phyloP scores from a whole-genome alignment of 2,113 vertebrate genomes.

The Bothrops jararaca region DNA sequence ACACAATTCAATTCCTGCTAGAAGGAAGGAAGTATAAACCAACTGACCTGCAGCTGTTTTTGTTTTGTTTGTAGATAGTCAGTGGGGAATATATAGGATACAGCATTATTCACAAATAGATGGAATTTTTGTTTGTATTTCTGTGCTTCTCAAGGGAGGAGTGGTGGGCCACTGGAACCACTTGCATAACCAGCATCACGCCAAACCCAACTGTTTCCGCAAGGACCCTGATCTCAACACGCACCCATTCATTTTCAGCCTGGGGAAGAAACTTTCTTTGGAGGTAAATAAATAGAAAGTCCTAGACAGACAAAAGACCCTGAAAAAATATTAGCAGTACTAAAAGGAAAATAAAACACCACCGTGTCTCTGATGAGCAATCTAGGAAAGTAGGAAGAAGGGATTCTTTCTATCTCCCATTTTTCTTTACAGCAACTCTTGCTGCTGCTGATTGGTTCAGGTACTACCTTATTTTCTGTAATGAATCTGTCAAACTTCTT shows the following conservation, averaged over 20 bases:
- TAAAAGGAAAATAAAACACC: no score
- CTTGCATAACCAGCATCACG: constrained; percentile 23
- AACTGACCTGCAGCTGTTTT: not conserved
- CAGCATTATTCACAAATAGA: not conserved
- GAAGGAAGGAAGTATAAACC: not conserved
- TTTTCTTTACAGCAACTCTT: not conserved
- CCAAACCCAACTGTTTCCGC: constrained; percentile 27
- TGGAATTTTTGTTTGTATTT: not conserved
- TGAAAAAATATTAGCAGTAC: not conserved
- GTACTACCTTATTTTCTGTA: not conserved
- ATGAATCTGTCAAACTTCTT: not conserved
- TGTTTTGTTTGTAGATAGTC: not conserved
- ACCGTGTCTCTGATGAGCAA: not conserved
- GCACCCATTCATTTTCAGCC: not conserved
- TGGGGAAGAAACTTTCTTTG: constrained; percentile 21
- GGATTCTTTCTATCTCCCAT: not conserved
- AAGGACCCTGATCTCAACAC: constrained; percentile 27
- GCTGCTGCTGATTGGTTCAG: not conserved
- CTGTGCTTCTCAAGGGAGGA: not conserved
- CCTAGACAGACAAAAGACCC: not conserved
- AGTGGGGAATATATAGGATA: not conserved
- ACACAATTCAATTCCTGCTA: not conserved
- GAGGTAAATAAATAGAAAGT: not conserved
- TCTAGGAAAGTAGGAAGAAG: not conserved
- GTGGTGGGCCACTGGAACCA: not conserved